These are phyloP conservation scores for Anarhynchus alexandrinus DNA, from an alignment of 2,113 vertebrate genomes.

Conservation along the genomic window DNA sequence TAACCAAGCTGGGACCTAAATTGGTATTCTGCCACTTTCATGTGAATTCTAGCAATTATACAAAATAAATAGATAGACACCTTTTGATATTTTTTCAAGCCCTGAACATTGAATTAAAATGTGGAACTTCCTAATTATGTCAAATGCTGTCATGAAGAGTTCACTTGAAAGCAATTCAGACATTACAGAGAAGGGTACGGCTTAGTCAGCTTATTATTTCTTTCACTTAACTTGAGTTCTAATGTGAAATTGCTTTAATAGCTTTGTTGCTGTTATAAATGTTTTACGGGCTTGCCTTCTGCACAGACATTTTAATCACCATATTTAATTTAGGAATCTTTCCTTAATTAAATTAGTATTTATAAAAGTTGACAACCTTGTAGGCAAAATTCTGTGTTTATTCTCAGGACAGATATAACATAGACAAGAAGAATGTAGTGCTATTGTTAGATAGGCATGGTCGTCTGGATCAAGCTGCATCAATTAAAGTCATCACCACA, in stretches of 20 bases:
- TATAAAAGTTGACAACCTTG: not conserved
- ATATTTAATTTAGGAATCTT: not conserved
- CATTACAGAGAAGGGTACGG: not conserved
- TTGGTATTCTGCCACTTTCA: not conserved
- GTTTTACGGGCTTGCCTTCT: not conserved
- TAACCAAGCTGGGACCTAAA: not conserved
- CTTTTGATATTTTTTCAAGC: not conserved
- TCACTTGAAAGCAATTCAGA: constrained; percentile 10
- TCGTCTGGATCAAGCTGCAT: not conserved
- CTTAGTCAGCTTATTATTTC: constrained; percentile 17
- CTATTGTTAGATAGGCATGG: not conserved
- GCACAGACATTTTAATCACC: not conserved
- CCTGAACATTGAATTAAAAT: not conserved
- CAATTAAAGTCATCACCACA: not conserved
- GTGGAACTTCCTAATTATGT: not conserved
- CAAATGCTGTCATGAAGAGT: constrained; percentile 7
- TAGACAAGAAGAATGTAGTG: not conserved
- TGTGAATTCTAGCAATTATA: not conserved
- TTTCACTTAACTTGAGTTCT: not conserved
- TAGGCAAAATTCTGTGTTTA: not conserved
- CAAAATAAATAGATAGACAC: not conserved
- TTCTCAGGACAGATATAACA: not conserved
- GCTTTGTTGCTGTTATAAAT: not conserved
- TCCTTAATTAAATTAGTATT: not conserved
- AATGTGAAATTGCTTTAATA: not conserved